phyloP scores from a whole-genome alignment of 2,113 vertebrate genomes.

The Gobio gobio region DNA sequence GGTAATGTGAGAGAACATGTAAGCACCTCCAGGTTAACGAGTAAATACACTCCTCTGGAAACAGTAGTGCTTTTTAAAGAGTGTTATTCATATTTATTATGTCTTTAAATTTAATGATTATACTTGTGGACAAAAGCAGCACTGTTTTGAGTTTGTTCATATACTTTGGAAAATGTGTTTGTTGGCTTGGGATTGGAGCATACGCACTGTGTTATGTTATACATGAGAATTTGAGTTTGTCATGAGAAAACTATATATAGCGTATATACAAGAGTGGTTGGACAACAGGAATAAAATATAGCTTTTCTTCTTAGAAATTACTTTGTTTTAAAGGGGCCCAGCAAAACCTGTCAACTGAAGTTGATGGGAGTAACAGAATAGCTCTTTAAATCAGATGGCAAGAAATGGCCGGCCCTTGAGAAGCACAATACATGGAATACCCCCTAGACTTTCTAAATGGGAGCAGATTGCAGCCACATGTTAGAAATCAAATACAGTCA shows the following conservation, averaged over 20 bases:
- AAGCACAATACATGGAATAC: conserved; percentile 65
- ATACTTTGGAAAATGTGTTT: not conserved
- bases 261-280: not conserved
- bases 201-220: not conserved
- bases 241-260: conserved; percentile 6
- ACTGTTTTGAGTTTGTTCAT: not conserved
- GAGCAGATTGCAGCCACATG: conserved; percentile 78
- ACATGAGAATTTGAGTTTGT: not conserved
- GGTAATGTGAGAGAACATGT: not conserved
- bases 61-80: conserved; percentile 18
- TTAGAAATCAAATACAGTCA: conserved; percentile 58
- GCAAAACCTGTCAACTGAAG: conserved; percentile 27
- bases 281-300: not conserved
- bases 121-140: not conserved
- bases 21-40: conserved; percentile 15
- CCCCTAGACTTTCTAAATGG: conserved; percentile 56
- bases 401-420: conserved; percentile 53
- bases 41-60: conserved; percentile 15
- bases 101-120: conserved; percentile 30
- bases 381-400: conserved; percentile 51
- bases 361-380: conserved; percentile 41
- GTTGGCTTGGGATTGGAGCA: not conserved
- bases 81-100: conserved; percentile 9
- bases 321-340: conserved; percentile 38
- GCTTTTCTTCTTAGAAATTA: not conserved